These are phyloP conservation scores for Lophotis ruficrista DNA, from an alignment of 2,113 vertebrate species.

Conservation along the genomic window DNA sequence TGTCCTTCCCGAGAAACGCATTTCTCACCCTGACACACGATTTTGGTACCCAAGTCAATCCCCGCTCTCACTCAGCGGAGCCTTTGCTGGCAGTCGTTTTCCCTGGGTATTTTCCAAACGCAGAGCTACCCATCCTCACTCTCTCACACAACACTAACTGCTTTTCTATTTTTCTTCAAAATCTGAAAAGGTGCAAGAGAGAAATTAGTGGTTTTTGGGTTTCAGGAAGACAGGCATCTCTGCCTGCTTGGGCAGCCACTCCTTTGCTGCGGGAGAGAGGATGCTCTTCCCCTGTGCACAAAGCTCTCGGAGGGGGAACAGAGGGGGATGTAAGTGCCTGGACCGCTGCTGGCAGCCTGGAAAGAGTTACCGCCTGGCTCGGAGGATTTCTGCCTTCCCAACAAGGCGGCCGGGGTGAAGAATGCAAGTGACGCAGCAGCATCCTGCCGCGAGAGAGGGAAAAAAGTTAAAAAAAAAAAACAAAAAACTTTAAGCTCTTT, in stretches of 20 bases:
- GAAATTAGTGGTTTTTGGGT: background rate
- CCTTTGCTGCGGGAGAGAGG: background rate
- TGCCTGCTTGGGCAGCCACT: background rate
- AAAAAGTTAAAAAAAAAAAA: background rate
- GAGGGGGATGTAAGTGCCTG: background rate
- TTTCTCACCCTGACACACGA: background rate
- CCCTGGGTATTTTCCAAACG: background rate
- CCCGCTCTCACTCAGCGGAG: background rate
- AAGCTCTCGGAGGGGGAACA: background rate
- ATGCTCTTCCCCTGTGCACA: background rate
- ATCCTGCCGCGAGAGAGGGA: conserved; percentile 11
- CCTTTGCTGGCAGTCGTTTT: background rate
- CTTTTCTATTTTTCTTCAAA: background rate
- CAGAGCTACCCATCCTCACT: background rate
- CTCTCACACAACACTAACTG: background rate
- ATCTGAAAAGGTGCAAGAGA: background rate
- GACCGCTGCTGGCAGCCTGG: background rate
- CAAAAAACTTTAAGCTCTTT: background rate
- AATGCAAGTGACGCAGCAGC: conserved; percentile 61
- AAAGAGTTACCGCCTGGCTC: conserved; percentile 26
- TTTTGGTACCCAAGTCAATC: background rate
- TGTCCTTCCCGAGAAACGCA: background rate
- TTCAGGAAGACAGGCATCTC: background rate
- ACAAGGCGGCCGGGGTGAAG: background rate
- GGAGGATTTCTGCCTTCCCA: background rate